Percentiles rank a stretch among this genome's conserved stretches.
These are phyloP conservation scores for Knipowitschia caucasica DNA, from an alignment of 2,797 vertebrate species.

Conservation along the genomic window DNA sequence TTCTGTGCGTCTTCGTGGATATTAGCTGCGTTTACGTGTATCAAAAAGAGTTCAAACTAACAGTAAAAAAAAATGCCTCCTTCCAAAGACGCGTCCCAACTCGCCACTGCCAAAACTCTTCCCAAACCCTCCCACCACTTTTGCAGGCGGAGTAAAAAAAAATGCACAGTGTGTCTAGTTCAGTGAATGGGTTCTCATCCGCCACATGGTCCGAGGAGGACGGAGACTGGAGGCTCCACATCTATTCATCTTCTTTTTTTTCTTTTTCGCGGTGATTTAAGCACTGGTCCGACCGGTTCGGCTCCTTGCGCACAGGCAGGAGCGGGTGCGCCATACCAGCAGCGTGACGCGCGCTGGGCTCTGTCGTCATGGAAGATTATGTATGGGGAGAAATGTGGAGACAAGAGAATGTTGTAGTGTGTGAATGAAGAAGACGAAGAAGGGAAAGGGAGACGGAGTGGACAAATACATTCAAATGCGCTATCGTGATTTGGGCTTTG, in stretches of 20 bases:
- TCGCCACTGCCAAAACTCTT: constrained; percentile 30
- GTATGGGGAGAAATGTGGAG: background rate
- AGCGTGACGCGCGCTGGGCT: background rate
- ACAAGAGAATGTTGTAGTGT: background rate
- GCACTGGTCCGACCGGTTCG: background rate
- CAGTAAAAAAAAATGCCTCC: constrained; percentile 8
- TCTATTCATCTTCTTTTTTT: background rate
- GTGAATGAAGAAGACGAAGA: background rate
- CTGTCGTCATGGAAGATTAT: constrained; percentile 4
- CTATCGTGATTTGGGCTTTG: no score
- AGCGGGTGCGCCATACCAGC: background rate
- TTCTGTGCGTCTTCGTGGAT: background rate
- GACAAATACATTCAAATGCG: no score
- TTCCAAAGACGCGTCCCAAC: constrained; percentile 53
- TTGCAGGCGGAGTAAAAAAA: constrained; percentile 60
- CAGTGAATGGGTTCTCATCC: constrained; percentile 4
- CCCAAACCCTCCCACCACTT: constrained; percentile 50
- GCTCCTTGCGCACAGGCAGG: background rate
- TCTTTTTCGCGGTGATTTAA: background rate
- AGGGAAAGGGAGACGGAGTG: background rate
- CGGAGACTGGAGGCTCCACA: background rate
- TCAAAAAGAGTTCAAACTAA: background rate
- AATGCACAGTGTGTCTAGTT: background rate
- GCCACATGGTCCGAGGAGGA: constrained; percentile 2
- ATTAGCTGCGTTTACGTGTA: no score